Conservation (phyloP, 2,797 vertebrate genomes). For the Schizopygopsis malacanthus region DNA sequence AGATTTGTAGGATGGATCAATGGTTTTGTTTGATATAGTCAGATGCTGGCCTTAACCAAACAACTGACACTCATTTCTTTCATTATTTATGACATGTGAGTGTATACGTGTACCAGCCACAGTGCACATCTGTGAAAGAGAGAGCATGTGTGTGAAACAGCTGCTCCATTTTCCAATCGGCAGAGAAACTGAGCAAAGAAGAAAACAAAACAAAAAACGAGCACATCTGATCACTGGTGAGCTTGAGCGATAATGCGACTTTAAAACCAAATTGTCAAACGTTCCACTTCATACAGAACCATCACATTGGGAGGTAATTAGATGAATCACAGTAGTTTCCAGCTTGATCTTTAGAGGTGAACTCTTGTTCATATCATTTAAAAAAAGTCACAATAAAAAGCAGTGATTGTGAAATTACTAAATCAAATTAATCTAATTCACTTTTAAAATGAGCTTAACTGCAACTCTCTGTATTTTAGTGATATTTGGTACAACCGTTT, state of each 20-base stretch:
- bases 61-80: constrained; percentile 20
- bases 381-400: background rate
- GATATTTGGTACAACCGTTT: background rate
- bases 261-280: background rate
- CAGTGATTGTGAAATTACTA: background rate
- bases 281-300: background rate
- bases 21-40: constrained; percentile 31
- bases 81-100: constrained; percentile 34
- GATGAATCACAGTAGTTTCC: background rate
- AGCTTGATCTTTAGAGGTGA: constrained; percentile 4
- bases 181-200: background rate
- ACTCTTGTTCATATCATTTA: background rate
- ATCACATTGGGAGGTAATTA: constrained; percentile 4
- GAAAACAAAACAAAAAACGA: background rate
- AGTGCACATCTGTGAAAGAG: background rate
- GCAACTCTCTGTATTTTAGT: background rate
- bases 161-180: constrained; percentile 24
- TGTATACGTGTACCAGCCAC: background rate
- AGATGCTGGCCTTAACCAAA: constrained; percentile 17
- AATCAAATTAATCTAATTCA: background rate
- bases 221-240: background rate
- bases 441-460: background rate
- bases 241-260: background rate
- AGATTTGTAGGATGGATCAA: constrained; percentile 7
- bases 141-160: background rate